These are phyloP conservation scores for Dicrurus megarhynchus DNA, from an alignment of 2,113 vertebrate genomes.

Conservation along the genomic window DNA sequence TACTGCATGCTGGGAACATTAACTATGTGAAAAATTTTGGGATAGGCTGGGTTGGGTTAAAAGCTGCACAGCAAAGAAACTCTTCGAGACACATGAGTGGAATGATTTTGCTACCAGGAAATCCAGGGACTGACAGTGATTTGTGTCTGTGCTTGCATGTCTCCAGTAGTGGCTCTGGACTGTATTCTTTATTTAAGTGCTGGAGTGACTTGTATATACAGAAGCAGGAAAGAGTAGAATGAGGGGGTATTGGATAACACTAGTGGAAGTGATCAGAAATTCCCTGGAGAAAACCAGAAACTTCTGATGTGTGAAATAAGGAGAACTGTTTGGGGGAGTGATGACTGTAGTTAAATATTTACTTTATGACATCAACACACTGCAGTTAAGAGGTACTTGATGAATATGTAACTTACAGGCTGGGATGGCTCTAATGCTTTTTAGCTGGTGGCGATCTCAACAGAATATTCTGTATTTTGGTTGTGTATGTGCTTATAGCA, in stretches of 20 bases:
- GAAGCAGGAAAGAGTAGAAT: not conserved
- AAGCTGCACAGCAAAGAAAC: not conserved
- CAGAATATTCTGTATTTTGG: not conserved
- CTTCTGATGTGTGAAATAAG: not conserved
- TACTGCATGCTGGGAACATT: rapidly evolving
- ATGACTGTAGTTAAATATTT: constrained; percentile 24
- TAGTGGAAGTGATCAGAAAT: not conserved
- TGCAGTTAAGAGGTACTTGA: not conserved
- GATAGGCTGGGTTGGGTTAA: not conserved
- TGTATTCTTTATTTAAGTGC: not conserved
- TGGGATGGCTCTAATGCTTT: not conserved
- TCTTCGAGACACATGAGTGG: rapidly evolving
- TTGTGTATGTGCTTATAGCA: not conserved
- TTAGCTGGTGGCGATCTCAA: not conserved
- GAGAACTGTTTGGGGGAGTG: constrained; percentile 3
- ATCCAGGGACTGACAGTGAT: not conserved
- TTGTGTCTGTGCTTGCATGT: not conserved
- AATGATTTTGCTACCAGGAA: not conserved
- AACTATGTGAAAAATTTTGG: not conserved
- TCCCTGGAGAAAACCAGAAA: constrained; percentile 20
- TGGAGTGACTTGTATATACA: not conserved
- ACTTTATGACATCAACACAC: not conserved
- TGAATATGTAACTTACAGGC: not conserved
- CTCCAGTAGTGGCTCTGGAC: not conserved
- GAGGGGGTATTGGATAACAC: not conserved